A percentile compares a stretch with the other conserved stretches of the same genome.
These are phyloP conservation scores for Sphaeridia pumilis DNA, from an alignment of 2,888 invertebrate genomes.

Conservation along the genomic window DNA sequence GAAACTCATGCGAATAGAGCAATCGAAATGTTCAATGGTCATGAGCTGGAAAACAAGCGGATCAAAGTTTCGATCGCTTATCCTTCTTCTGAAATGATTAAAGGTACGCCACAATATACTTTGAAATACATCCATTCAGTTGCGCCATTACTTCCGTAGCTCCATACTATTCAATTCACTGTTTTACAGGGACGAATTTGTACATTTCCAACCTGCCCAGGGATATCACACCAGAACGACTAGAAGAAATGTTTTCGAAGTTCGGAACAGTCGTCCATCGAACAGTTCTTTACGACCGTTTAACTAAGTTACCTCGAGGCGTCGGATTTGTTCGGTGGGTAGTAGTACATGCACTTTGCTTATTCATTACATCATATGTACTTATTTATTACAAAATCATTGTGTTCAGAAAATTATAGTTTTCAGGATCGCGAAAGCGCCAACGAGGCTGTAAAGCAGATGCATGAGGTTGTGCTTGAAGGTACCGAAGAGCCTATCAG, in stretches of 20 bases:
- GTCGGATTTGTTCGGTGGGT: slow-evolving; percentile 79
- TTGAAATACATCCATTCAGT: background rate
- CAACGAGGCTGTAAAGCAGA: slow-evolving; percentile 70
- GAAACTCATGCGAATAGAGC: slow-evolving; percentile 77
- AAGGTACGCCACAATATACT: slow-evolving; percentile 49
- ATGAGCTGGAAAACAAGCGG: slow-evolving; percentile 77
- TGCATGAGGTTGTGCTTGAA: slow-evolving; percentile 73
- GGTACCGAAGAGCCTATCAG: slow-evolving; percentile 71
- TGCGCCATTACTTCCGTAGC: background rate
- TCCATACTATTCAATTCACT: too few species aligned
- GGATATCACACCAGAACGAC: slow-evolving; percentile 52
- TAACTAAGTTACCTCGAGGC: slow-evolving; percentile 74
- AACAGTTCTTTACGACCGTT: slow-evolving; percentile 77
- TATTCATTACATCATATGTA: background rate
- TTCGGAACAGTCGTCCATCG: slow-evolving; percentile 86
- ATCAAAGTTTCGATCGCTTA: slow-evolving; percentile 88
- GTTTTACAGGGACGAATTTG: slow-evolving; percentile 51
- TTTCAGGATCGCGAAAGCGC: slow-evolving; percentile 80
- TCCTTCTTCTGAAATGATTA: slow-evolving; percentile 80
- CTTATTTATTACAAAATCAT: background rate
- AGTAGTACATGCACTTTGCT: background rate
- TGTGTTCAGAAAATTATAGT: slow-evolving; percentile 42
- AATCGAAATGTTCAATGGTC: slow-evolving; percentile 74
- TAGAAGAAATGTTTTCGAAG: slow-evolving; percentile 73
- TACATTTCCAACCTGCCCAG: slow-evolving; percentile 80